Conservation (phyloP, 1,140 invertebrate genomes). For the Episyrphus balteatus region DNA sequence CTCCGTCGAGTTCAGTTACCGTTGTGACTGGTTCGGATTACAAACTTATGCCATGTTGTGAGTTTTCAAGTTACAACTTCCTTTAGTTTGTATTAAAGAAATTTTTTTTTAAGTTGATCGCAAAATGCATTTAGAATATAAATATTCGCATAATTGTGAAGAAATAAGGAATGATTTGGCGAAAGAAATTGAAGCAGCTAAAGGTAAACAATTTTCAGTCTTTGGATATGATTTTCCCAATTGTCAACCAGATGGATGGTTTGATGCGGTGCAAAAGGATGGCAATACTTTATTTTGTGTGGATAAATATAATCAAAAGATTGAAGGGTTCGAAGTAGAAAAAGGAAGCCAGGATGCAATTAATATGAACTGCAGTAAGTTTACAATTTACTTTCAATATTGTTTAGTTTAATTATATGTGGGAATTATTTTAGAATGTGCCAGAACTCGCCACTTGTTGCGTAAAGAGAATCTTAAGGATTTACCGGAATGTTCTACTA, state of each 20-base stretch:
- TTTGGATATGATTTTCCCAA: slow-evolving; percentile 1
- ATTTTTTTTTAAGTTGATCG: slow-evolving; percentile 1
- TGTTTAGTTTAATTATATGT: background rate
- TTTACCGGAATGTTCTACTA: slow-evolving; percentile 43
- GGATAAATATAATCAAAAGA: slow-evolving; percentile 37
- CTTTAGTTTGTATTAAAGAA: background rate
- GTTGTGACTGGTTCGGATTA: slow-evolving; percentile 34
- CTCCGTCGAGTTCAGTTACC: slow-evolving; percentile 27
- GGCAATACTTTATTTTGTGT: slow-evolving; percentile 41
- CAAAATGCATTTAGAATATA: background rate
- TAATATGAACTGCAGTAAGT: slow-evolving; percentile 48
- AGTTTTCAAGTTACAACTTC: slow-evolving; percentile 20
- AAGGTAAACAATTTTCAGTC: background rate
- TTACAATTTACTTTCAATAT: background rate
- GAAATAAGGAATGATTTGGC: slow-evolving; percentile 1
- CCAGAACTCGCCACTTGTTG: slow-evolving; percentile 39
- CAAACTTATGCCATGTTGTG: slow-evolving; percentile 41
- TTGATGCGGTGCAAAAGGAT: slow-evolving; percentile 20
- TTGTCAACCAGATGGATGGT: slow-evolving; percentile 7
- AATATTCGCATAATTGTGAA: slow-evolving; percentile 2
- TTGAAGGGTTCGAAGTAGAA: slow-evolving; percentile 36
- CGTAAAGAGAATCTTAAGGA: slow-evolving; percentile 18
- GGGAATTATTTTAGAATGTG: slow-evolving; percentile 41
- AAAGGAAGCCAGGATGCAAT: slow-evolving; percentile 24
- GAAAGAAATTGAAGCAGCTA: slow-evolving; percentile 2